Percentiles rank a stretch among this genome's conserved stretches.
Conservation (phyloP, 2,113 vertebrate genomes). For the Scomber scombrus region DNA sequence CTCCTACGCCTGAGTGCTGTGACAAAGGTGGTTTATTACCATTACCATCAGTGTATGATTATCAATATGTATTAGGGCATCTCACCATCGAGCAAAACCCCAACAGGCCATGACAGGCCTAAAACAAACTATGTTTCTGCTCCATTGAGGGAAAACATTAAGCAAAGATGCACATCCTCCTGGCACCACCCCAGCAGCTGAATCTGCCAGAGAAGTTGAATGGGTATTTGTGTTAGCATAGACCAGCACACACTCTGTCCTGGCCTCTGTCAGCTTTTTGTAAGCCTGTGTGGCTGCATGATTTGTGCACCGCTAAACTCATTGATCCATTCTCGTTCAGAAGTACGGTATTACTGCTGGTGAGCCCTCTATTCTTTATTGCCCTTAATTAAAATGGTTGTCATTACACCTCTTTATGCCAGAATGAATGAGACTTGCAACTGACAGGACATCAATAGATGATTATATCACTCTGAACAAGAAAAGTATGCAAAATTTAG, state of each 20-base stretch:
- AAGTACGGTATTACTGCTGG: conserved; percentile 59
- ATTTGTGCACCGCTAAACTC: conserved; percentile 76
- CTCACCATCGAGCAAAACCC: conserved; percentile 61
- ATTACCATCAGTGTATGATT: conserved; percentile 74
- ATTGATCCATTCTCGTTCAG: conserved; percentile 79
- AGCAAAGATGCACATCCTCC: conserved; percentile 58
- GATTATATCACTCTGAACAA: conserved; percentile 56
- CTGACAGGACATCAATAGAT: conserved; percentile 69
- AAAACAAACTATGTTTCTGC: conserved; percentile 72
- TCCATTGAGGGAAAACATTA: conserved; percentile 66
- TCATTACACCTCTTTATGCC: conserved; percentile 70
- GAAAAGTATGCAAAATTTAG: too few relatives aligned
- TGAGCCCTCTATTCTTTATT: conserved; percentile 52
- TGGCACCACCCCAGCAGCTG: conserved; percentile 48
- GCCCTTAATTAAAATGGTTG: conserved; percentile 75
- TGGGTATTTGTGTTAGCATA: conserved; percentile 65
- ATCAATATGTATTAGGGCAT: conserved; percentile 73
- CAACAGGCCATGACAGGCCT: conserved; percentile 63
- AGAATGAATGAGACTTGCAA: conserved; percentile 59
- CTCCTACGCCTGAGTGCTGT: conserved; percentile 51
- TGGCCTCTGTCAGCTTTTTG: conserved; percentile 69
- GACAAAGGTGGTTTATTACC: conserved; percentile 79
- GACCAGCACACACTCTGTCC: conserved; percentile 24
- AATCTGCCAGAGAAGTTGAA: conserved; percentile 67
- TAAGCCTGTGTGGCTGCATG: conserved; percentile 64